Percentiles rank a stretch among this genome's conserved stretches.
Conservation (phyloP, 1,140 invertebrate species). For the Drosophila rufa region DNA sequence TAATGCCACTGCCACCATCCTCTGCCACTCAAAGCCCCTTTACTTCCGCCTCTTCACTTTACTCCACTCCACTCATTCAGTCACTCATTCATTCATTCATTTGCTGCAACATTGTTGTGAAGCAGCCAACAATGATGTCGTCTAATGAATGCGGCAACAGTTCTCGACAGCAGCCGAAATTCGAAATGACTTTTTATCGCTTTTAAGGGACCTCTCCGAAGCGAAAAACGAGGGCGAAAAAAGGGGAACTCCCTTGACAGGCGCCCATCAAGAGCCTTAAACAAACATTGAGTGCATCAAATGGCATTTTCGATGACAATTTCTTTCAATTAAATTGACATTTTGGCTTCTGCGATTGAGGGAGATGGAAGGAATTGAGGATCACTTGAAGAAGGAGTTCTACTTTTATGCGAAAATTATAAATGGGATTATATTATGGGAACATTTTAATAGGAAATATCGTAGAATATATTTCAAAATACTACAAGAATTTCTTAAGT, state of each 20-base stretch:
- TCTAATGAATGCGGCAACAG: constrained; percentile 78
- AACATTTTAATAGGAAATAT: neutral
- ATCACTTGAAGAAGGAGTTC: constrained; percentile 1
- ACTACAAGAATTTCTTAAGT: no score
- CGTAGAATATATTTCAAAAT: no score
- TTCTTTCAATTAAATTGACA: constrained; percentile 76
- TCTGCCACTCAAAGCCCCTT: constrained; percentile 3
- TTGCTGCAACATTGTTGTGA: constrained; percentile 74
- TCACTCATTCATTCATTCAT: constrained; percentile 64
- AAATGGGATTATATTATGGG: no score
- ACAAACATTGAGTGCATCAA: constrained; percentile 55
- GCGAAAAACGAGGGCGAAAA: neutral
- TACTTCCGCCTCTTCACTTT: neutral
- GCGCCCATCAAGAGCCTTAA: constrained; percentile 50
- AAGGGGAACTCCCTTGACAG: constrained; percentile 24
- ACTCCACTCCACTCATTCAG: constrained; percentile 45
- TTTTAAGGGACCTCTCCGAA: constrained; percentile 30
- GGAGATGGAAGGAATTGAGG: neutral
- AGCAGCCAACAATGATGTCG: constrained; percentile 54
- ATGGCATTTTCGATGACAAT: constrained; percentile 57
- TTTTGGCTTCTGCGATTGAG: constrained; percentile 35
- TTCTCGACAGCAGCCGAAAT: constrained; percentile 51
- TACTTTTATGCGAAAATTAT: no score
- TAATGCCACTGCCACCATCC: constrained; percentile 34
- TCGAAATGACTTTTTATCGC: constrained; percentile 51